A percentile compares a stretch with the other conserved stretches of the same genome.
Conservation (phyloP, 2,888 invertebrate species). For the Caenorhabditis drosophilae region DNA sequence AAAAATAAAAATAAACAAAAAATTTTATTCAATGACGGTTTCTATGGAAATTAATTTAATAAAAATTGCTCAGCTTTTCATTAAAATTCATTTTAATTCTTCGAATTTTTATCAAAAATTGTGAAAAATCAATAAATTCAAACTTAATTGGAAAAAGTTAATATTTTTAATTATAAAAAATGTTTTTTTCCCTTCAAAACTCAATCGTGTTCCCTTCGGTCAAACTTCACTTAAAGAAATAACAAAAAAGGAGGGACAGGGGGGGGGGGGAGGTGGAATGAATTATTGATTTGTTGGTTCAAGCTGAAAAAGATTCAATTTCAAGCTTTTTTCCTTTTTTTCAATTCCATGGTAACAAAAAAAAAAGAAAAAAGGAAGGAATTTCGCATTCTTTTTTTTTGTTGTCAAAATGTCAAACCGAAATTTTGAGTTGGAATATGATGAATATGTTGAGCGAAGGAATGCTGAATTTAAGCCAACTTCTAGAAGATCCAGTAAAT, state of each 20-base stretch:
- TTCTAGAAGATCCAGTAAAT: constrained; percentile 12
- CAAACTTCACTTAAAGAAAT: no score
- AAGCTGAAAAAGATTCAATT: neutral
- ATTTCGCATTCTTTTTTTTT: neutral
- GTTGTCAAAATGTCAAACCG: constrained; percentile 6
- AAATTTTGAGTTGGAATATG: constrained; percentile 43
- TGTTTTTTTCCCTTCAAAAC: no score
- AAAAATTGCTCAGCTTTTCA: no score
- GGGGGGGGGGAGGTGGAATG: no score
- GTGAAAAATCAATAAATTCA: no score
- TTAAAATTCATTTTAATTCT: no score
- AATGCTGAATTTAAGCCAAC: constrained; percentile 25
- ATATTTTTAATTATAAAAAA: no score
- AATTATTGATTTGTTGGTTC: neutral
- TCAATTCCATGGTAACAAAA: constrained; percentile 20
- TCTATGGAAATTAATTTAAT: no score
- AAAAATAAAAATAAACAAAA: neutral
- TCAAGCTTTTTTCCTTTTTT: constrained; percentile 5
- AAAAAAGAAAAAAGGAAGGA: constrained; percentile 1
- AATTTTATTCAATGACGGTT: neutral
- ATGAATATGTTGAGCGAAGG: constrained; percentile 38
- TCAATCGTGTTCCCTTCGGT: no score
- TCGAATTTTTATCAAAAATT: no score
- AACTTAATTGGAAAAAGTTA: no score
- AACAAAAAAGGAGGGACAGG: no score